These are phyloP conservation scores for Parauchenoglanis punctatus DNA, from an alignment of 2,797 vertebrate species.

Conservation along the genomic window DNA sequence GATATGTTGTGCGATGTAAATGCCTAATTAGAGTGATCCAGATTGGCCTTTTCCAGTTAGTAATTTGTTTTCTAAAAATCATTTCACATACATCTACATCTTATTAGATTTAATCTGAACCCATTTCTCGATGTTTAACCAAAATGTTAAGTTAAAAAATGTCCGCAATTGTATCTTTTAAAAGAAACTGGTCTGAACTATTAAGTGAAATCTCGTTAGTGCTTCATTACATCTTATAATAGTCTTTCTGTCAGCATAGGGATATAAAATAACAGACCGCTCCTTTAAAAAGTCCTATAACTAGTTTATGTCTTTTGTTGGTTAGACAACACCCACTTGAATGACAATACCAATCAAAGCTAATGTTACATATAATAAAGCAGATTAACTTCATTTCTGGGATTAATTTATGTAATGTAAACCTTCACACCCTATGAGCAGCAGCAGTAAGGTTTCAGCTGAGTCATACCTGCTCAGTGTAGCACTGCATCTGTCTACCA, in stretches of 20 bases:
- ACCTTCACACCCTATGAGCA: background rate
- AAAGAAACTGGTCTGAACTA: background rate
- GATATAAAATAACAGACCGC: background rate
- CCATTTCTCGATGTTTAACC: background rate
- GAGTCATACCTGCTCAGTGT: background rate
- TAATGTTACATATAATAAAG: background rate
- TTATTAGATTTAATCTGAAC: background rate
- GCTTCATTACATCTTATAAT: background rate
- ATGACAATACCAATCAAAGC: background rate
- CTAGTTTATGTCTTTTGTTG: background rate
- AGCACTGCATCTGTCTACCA: background rate
- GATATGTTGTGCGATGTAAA: background rate
- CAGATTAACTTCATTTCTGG: background rate
- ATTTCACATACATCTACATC: background rate
- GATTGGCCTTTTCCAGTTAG: background rate
- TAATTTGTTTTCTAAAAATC: background rate
- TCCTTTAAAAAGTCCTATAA: background rate
- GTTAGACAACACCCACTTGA: background rate
- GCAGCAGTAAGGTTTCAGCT: background rate
- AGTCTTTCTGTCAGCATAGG: background rate
- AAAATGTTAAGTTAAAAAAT: background rate
- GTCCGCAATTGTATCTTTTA: background rate
- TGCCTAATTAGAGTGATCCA: background rate
- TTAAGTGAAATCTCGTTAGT: background rate
- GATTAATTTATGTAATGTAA: background rate